Percentiles rank a stretch among this genome's conserved stretches.
phyloP scores from a whole-genome alignment of 2,113 vertebrate species.

The Cranoglanis bouderius region DNA sequence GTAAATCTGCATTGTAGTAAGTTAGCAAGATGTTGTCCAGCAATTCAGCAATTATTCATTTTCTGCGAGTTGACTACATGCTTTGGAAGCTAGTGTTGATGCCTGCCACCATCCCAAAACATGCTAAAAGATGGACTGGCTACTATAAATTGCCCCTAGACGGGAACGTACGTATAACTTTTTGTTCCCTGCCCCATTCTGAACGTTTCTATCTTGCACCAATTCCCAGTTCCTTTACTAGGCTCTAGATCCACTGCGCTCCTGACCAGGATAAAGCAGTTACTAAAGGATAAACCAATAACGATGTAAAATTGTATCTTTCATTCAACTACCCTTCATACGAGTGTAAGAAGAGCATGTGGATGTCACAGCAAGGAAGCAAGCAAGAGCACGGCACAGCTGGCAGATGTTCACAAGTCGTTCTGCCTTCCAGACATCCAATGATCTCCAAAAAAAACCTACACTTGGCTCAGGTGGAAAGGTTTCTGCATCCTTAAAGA shows the following conservation, averaged over 20 bases:
- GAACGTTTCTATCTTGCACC: not conserved
- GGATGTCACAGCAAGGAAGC: constrained; percentile 43
- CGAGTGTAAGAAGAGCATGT: constrained; percentile 28
- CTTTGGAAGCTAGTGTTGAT: no score
- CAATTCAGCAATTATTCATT: no score
- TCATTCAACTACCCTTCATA: not conserved
- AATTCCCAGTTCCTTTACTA: not conserved
- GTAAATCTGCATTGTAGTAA: not conserved
- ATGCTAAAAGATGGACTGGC: not conserved
- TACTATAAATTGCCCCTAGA: not conserved
- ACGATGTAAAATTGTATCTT: not conserved
- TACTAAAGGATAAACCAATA: not conserved
- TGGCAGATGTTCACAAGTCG: constrained; percentile 58
- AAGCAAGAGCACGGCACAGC: constrained; percentile 51
- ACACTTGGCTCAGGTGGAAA: not conserved
- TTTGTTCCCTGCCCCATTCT: not conserved
- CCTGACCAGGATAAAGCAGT: not conserved
- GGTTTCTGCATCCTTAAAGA: not conserved
- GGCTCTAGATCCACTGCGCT: not conserved
- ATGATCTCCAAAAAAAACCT: not conserved
- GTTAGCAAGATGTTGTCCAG: no score
- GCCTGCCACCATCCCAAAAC: not conserved
- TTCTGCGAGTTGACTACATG: not conserved
- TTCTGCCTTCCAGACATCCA: not conserved
- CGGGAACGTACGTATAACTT: not conserved